A percentile compares a stretch with the other conserved stretches of the same genome.
Evolutionary conservation across 2,888 invertebrate species (phyloP).

Genomic region (Scaptodrosophila latifasciaeformis): DNA sequence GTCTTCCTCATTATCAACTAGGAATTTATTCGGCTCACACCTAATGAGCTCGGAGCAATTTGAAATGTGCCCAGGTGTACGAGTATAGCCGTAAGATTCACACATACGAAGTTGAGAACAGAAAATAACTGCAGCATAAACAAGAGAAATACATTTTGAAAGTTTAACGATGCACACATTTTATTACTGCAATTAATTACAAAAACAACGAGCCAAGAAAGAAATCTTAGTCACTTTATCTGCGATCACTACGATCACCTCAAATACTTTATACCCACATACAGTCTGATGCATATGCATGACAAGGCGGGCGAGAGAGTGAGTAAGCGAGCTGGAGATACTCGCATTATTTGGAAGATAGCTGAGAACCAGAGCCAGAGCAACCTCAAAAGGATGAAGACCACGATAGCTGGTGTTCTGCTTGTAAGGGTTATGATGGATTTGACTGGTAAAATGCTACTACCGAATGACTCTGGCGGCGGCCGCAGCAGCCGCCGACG

Average conservation of each 20-base stretch:
- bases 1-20: no score
- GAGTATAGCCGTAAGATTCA: slow-evolving; percentile 54
- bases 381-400: not conserved
- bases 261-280: not conserved
- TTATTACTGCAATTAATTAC: slow-evolving; percentile 74
- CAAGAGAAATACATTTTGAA: slow-evolving; percentile 64
- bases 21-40: not conserved
- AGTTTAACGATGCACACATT: slow-evolving; percentile 71
- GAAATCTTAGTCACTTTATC: slow-evolving; percentile 53
- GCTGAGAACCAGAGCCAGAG: no score
- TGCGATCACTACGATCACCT: slow-evolving; percentile 13
- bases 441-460: slow-evolving; percentile 68
- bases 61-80: slow-evolving; percentile 36
- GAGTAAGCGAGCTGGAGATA: slow-evolving; percentile 1
- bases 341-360: no score
- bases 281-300: not conserved
- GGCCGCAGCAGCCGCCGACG: slow-evolving; percentile 25
- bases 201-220: slow-evolving; percentile 54
- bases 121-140: slow-evolving; percentile 15
- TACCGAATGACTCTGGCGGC: slow-evolving; percentile 56
- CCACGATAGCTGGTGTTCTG: slow-evolving; percentile 7
- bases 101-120: slow-evolving; percentile 35
- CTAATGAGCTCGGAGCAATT: slow-evolving; percentile 2
- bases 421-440: slow-evolving; percentile 64
- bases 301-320: slow-evolving; percentile 9